A percentile compares a stretch with the other conserved stretches of the same genome.
These are phyloP conservation scores for Crocuta crocuta DNA, from an alignment of 2,113 vertebrate genomes.

Conservation along the genomic window DNA sequence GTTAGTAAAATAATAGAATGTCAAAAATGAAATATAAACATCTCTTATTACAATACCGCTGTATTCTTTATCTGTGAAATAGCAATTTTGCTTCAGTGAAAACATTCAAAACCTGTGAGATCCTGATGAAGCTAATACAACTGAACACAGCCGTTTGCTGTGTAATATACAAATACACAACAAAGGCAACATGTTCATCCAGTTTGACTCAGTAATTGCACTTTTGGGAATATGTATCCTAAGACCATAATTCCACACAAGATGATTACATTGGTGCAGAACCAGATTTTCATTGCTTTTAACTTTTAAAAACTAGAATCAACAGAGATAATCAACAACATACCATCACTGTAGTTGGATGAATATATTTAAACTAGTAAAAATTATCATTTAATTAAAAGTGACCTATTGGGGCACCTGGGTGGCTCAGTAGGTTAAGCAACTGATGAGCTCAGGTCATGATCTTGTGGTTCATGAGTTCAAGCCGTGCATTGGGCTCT, in stretches of 20 bases:
- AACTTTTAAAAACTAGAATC: slow-evolving; percentile 11
- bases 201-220: slow-evolving; percentile 38
- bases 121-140: slow-evolving; percentile 17
- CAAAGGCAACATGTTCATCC: slow-evolving; percentile 5
- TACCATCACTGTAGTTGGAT: not conserved
- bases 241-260: not conserved
- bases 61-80: not conserved
- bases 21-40: not conserved
- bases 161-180: slow-evolving; percentile 10
- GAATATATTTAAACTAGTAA: not conserved
- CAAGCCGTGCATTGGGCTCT: no score
- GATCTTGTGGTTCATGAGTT: no score
- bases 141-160: slow-evolving; percentile 27
- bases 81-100: slow-evolving; percentile 33
- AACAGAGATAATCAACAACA: not conserved
- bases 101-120: slow-evolving; percentile 6
- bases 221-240: slow-evolving; percentile 34
- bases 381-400: not conserved
- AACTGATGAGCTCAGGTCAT: no score
- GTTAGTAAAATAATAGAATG: not conserved
- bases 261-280: not conserved
- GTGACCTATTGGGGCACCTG: no score
- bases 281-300: not conserved
- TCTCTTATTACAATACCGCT: not conserved
- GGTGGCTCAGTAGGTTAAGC: no score